A percentile compares a stretch with the other conserved stretches of the same genome.
Evolutionary conservation across 2,113 vertebrate species (phyloP).

Genomic region (Macaca nemestrina): DNA sequence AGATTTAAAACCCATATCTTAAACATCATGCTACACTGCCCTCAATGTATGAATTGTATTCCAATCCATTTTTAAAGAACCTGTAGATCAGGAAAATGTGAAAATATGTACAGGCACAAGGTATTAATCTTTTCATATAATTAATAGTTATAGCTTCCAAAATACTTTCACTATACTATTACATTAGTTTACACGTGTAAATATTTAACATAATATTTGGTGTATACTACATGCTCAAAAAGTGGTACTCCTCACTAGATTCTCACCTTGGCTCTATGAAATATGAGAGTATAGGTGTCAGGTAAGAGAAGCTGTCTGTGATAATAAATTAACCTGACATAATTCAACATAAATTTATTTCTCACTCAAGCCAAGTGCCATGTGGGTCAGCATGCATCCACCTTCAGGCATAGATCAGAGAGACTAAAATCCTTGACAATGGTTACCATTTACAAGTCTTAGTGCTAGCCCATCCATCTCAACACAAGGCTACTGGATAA

Average conservation of each 20-base stretch:
- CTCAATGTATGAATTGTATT: neutral
- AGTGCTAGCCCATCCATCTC: neutral
- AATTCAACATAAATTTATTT: neutral
- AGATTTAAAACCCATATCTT: neutral
- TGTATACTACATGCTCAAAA: neutral
- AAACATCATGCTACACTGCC: neutral
- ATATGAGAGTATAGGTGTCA: neutral
- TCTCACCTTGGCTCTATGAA: neutral
- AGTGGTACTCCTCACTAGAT: neutral
- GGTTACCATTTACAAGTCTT: neutral
- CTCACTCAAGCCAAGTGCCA: neutral
- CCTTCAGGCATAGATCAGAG: neutral
- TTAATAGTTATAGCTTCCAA: neutral
- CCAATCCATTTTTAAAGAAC: neutral
- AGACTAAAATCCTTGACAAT: neutral
- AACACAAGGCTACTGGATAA: neutral
- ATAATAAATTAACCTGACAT: neutral
- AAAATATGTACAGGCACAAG: neutral
- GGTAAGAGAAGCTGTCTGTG: neutral
- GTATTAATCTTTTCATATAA: neutral
- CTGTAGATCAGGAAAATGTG: neutral
- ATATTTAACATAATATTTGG: neutral
- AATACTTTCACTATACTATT: neutral
- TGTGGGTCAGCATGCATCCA: neutral
- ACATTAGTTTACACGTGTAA: neutral